These are phyloP conservation scores for Amblyopsis rosae DNA, from an alignment of 2,113 vertebrate genomes.

Conservation along the genomic window DNA sequence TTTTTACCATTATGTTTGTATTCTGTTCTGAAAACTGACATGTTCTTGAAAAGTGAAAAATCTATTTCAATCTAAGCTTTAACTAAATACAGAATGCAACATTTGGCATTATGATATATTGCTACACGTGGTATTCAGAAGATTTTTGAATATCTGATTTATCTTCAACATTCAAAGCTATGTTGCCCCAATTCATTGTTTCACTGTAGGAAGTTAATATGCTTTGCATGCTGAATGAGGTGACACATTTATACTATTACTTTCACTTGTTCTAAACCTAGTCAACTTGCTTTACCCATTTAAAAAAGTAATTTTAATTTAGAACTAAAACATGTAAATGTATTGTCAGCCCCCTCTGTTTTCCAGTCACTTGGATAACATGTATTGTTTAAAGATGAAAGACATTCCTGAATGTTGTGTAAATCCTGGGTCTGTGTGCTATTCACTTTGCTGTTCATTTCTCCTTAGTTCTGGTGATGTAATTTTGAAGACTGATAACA, in stretches of 20 bases:
- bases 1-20: slow-evolving; percentile 8
- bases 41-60: slow-evolving; percentile 40
- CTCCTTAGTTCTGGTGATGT: slow-evolving; percentile 21
- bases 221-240: slow-evolving; percentile 46
- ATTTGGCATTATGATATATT: slow-evolving; percentile 20
- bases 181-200: slow-evolving; percentile 30
- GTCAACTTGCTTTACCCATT: slow-evolving; percentile 19
- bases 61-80: slow-evolving; percentile 40
- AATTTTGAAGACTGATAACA: neutral
- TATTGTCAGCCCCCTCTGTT: slow-evolving; percentile 15
- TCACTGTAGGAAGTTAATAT: slow-evolving; percentile 41
- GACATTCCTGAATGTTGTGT: slow-evolving; percentile 64
- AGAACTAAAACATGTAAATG: slow-evolving; percentile 17
- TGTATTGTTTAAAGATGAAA: slow-evolving; percentile 39
- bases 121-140: slow-evolving; percentile 49
- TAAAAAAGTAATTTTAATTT: slow-evolving; percentile 3
- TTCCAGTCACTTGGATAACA: slow-evolving; percentile 8
- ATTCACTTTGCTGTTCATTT: slow-evolving; percentile 1
- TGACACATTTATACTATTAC: slow-evolving; percentile 55
- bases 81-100: neutral
- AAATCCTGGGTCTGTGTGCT: neutral
- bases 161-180: slow-evolving; percentile 42
- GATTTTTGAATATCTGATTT: slow-evolving; percentile 39
- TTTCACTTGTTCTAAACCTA: slow-evolving; percentile 17
- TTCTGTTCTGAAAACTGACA: slow-evolving; percentile 47